Conservation (phyloP, 1,140 invertebrate species). For the Antheraea mylitta region DNA sequence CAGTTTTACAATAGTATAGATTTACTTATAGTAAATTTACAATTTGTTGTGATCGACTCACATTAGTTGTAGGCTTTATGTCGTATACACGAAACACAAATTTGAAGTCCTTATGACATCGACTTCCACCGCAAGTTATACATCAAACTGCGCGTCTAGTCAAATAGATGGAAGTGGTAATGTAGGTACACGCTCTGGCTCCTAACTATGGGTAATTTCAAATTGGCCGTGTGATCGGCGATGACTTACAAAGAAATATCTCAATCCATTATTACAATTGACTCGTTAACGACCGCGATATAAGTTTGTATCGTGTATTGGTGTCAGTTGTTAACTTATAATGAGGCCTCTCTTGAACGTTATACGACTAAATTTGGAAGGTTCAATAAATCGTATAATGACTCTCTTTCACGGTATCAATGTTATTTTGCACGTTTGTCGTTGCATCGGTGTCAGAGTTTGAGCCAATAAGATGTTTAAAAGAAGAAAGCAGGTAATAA, state of each 20-base stretch:
- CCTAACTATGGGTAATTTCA: conserved; percentile 14
- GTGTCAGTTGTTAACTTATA: background rate
- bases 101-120: no score
- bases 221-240: conserved; percentile 29
- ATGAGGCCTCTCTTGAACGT: background rate
- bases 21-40: no score
- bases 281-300: background rate
- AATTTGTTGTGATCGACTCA: no score
- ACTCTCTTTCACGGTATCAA: no score
- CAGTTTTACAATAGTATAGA: no score
- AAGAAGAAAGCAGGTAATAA: background rate
- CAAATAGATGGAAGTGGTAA: background rate
- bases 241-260: conserved; percentile 36
- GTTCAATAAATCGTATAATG: background rate
- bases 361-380: background rate
- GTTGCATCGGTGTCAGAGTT: background rate
- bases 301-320: background rate
- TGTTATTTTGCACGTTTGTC: background rate
- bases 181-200: background rate
- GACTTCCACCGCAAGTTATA: background rate
- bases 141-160: background rate
- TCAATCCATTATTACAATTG: conserved; percentile 39
- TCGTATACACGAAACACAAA: no score
- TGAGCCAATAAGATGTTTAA: background rate
- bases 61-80: no score